Conservation (phyloP, 2,888 invertebrate genomes). For the Agrochola lota region DNA sequence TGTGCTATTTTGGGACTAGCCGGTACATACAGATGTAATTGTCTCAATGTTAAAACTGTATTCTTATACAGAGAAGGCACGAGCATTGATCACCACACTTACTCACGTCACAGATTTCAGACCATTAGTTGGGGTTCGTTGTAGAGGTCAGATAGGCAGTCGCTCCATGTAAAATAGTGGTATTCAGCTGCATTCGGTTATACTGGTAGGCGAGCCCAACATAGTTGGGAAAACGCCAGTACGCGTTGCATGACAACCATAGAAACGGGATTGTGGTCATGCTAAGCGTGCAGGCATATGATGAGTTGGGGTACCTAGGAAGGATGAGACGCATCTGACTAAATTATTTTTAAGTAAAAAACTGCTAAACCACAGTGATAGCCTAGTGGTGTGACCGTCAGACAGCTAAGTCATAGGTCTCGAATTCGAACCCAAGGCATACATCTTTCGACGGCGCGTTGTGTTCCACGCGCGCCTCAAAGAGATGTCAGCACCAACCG, state of each 20-base stretch:
- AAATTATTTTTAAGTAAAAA: too few species aligned
- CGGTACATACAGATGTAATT: too few species aligned
- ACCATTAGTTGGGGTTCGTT: not conserved
- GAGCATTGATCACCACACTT: not conserved
- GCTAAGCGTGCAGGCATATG: not conserved
- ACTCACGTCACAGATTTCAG: not conserved
- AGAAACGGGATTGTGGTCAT: too few species aligned
- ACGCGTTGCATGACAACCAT: too few species aligned
- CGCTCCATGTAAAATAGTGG: not conserved
- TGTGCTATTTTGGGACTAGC: slow-evolving; percentile 1
- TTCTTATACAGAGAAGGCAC: not conserved
- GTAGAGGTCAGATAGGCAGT: not conserved
- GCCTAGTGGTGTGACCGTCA: too few species aligned
- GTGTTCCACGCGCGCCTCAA: too few species aligned
- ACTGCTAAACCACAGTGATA: too few species aligned
- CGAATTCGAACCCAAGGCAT: too few species aligned
- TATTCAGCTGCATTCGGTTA: not conserved
- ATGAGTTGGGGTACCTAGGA: not conserved
- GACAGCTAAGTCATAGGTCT: too few species aligned
- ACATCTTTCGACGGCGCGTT: too few species aligned
- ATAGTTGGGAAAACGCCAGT: not conserved
- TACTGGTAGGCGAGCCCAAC: not conserved
- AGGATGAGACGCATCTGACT: too few species aligned
- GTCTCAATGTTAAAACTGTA: not conserved
- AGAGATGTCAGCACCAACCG: too few species aligned